A percentile compares a stretch with the other conserved stretches of the same genome.
These are phyloP conservation scores for Nilaparvata lugens DNA, from an alignment of 1,140 invertebrate genomes.

Conservation along the genomic window DNA sequence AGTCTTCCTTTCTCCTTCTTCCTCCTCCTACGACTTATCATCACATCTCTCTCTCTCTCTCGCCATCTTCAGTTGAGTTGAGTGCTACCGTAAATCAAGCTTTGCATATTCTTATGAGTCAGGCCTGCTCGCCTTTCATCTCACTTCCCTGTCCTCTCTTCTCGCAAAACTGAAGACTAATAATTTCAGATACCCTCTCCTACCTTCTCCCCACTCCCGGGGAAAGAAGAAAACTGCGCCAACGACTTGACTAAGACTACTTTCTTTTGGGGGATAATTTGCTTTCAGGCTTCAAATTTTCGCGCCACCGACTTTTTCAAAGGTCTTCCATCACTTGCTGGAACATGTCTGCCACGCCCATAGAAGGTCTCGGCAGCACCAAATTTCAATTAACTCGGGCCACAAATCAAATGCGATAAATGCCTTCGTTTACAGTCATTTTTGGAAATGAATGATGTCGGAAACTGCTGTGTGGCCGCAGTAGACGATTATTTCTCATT, in stretches of 20 bases:
- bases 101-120: slow-evolving; percentile 11
- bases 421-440: too few relatives aligned
- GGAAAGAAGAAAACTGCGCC: too few relatives aligned
- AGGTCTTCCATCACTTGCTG: background rate
- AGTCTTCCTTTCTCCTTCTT: too few relatives aligned
- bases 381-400: slow-evolving; percentile 8
- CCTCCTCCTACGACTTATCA: too few relatives aligned
- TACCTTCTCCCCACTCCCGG: background rate
- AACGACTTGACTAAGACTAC: background rate
- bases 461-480: too few relatives aligned
- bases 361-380: too few relatives aligned
- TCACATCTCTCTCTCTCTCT: too few relatives aligned
- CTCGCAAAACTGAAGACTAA: background rate
- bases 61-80: background rate
- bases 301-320: too few relatives aligned
- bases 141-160: background rate
- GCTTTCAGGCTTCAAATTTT: too few relatives aligned
- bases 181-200: background rate
- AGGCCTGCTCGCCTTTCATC: slow-evolving; percentile 6
- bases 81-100: slow-evolving; percentile 7
- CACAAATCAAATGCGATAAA: slow-evolving; percentile 5
- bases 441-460: too few relatives aligned
- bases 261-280: background rate
- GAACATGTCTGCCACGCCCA: too few relatives aligned
- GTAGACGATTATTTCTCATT: too few relatives aligned